Percentiles rank a stretch among this genome's conserved stretches.
phyloP scores from a whole-genome alignment of 2,113 vertebrate genomes.

The human region GRCh38 chr15:70670501-70671000 shows the following conservation, averaged over 20 bases:
- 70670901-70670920: background rate
- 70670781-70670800: background rate
- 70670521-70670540: no score
- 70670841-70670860: conserved; percentile 68
- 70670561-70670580: no score
- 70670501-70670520: no score
- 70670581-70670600: no score
- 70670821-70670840: background rate
- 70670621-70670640: background rate
- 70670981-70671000: conserved; percentile 26
- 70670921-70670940: background rate
- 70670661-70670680: background rate
- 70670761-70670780: background rate
- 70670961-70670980: background rate
- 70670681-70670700: background rate
- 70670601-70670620: no score
- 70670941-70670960: background rate
- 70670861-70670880: background rate
- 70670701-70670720: conserved; percentile 7
- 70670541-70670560: no score
- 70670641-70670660: background rate
- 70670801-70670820: background rate
- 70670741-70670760: background rate
- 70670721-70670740: background rate
- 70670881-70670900: background rate